A percentile compares a stretch with the other conserved stretches of the same genome.
These are phyloP conservation scores for Pegea sp. DNA, from an alignment of 23 tunicate genomes.

Conservation along the genomic window DNA sequence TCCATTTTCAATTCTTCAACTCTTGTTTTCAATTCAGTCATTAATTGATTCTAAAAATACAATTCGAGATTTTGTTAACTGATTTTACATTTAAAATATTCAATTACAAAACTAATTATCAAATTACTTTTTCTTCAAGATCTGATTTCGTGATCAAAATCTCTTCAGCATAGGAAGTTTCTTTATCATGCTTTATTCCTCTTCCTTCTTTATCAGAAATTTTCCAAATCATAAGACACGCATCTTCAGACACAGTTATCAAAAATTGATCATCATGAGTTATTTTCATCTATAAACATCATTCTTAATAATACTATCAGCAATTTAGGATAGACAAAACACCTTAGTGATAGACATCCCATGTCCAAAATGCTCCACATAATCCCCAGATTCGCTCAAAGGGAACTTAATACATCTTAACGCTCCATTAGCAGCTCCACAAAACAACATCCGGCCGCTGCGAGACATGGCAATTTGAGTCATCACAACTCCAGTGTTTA, in stretches of 20 bases:
- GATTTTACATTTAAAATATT: background rate
- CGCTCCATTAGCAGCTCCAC: constrained; percentile 59
- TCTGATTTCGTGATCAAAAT: constrained; percentile 96
- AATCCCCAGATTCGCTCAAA: constrained; percentile 66
- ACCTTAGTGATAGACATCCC: constrained; percentile 75
- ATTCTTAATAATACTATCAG: background rate
- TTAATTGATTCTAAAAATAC: constrained; percentile 53
- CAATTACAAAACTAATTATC: background rate
- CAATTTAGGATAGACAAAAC: too few species aligned
- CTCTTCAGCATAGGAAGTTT: constrained; percentile 86
- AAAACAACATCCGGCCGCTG: constrained; percentile 78
- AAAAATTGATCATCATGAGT: constrained; percentile 83
- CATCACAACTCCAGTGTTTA: constrained; percentile 39
- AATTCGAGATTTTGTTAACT: background rate
- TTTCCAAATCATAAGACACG: constrained; percentile 83
- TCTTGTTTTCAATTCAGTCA: constrained; percentile 89
- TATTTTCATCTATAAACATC: constrained; percentile 32
- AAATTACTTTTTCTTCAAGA: constrained; percentile 79
- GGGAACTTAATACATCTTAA: constrained; percentile 72
- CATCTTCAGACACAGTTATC: constrained; percentile 95
- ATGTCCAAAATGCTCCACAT: constrained; percentile 70
- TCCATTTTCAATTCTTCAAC: constrained; percentile 99
- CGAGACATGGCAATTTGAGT: constrained; percentile 80
- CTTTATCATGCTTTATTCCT: constrained; percentile 88
- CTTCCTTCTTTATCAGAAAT: constrained; percentile 95